Evolutionary conservation across 1,140 invertebrate species (phyloP), one percentile per base, ranked within the genome.

Genomic region (Papilio glaucus): DNA sequence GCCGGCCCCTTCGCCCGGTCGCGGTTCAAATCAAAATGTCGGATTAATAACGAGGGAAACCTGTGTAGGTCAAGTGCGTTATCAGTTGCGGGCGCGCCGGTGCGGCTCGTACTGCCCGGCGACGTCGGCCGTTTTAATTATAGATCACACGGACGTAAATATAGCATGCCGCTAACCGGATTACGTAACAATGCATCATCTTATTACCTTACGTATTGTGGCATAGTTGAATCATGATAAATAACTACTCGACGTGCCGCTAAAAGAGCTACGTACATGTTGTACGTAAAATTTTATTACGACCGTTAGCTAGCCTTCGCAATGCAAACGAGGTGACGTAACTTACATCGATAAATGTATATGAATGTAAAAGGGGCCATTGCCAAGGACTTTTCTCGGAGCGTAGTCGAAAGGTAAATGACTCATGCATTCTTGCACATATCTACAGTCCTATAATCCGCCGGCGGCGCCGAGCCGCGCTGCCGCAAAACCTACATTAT

Each of bases 1-100:
- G 89, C 89, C 86, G 84, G 87, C 82, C 89, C 90, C 89, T 88
- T 86, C 82, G 82, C 81, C 81, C 82, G 80, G 87, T 85, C 85
- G 84, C 75, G 78, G 80, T 89, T 87, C 83, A 87, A 91, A 91
- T 92, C 90, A 90, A 91, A 91, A 91, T 85, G 87, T 83, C 83
- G 86, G 88, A 90, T 89, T 92, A 89, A 88, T 92, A 91, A 92
- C 88, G 90, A 90, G 87, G 90, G 90, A 90, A 83, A 81, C 82
- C 87, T 85, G 83, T 89, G 84, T 91, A 92, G 90, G 90, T 92
- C 90, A 92, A 90, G 89, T 84, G 84, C 86, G 83, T 91, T 90
- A 91, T 86, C 85, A 84, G 69, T 57, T 77, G 57, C 73, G 71
- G 61, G 71, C 78, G 71, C 53, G 71, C 72, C 72, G 37, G 18